Percentiles rank a stretch among this genome's conserved stretches.
These are phyloP conservation scores for Ataeniobius toweri DNA, from an alignment of 2,797 vertebrate species.

Conservation along the genomic window DNA sequence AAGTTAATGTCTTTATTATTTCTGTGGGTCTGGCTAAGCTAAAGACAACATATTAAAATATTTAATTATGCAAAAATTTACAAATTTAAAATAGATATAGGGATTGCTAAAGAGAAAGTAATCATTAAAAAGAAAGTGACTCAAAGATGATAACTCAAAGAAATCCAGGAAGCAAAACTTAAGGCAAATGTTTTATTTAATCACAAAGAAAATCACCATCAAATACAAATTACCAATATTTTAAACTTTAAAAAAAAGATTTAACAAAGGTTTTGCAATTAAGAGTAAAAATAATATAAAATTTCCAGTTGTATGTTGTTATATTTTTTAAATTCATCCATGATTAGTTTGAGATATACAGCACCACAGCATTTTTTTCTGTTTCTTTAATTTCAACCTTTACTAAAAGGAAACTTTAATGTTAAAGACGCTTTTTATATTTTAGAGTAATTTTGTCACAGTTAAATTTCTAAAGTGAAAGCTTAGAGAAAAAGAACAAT, in stretches of 20 bases:
- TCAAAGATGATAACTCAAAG: neutral
- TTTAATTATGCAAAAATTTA: no score
- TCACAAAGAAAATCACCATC: no score
- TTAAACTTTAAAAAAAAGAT: neutral
- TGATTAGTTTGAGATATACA: neutral
- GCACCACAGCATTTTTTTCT: neutral
- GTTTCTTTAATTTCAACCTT: no score
- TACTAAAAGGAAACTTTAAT: no score
- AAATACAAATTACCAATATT: neutral
- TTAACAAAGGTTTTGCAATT: neutral
- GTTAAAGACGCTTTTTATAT: neutral
- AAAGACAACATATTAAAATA: no score
- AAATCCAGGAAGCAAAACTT: slow-evolving; percentile 8
- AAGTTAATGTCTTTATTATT: no score
- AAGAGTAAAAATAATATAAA: neutral
- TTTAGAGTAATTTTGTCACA: slow-evolving; percentile 37
- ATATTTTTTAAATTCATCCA: neutral
- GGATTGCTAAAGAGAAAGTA: no score
- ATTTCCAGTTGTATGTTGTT: neutral
- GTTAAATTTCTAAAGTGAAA: slow-evolving; percentile 73
- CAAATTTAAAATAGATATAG: no score
- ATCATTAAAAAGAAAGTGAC: no score
- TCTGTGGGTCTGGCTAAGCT: no score
- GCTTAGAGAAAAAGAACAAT: slow-evolving; percentile 76
- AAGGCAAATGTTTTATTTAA: slow-evolving; percentile 41